Conservation (phyloP, 92 coral and sea anemone species). For the Phenganax subtilis region DNA sequence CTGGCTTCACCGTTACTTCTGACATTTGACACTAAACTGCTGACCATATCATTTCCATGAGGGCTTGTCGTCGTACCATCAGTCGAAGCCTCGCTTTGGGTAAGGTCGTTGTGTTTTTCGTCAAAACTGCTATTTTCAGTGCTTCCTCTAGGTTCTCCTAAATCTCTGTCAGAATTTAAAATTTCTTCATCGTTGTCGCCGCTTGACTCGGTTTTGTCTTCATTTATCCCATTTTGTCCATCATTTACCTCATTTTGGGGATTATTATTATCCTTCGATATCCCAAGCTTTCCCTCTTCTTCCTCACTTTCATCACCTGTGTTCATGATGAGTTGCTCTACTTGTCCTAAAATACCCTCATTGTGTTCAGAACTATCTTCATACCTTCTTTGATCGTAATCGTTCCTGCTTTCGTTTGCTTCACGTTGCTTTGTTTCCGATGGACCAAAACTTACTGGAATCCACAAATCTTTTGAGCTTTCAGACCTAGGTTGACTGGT, state of each 20-base stretch:
- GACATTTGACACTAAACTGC: neutral
- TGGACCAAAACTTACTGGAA: neutral
- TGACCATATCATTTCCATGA: neutral
- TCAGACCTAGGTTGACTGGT: neutral
- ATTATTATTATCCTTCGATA: neutral
- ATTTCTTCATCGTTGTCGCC: neutral
- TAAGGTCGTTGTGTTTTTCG: neutral
- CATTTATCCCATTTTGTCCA: neutral
- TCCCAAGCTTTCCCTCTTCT: neutral
- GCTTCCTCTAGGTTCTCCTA: neutral
- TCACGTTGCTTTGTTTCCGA: neutral
- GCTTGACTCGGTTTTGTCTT: neutral
- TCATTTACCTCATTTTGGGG: neutral
- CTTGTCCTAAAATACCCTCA: neutral
- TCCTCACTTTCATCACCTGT: constrained; percentile 6
- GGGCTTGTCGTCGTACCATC: neutral
- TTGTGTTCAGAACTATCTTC: neutral
- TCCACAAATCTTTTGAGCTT: neutral
- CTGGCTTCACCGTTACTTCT: neutral
- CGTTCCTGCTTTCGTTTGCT: neutral
- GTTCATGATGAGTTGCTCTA: constrained; percentile 3
- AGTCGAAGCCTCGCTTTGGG: neutral
- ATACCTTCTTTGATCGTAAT: neutral
- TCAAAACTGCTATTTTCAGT: neutral
- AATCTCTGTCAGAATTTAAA: neutral